Conservation (phyloP, 2,113 vertebrate genomes). For the Tympanuchus pallidicinctus region DNA sequence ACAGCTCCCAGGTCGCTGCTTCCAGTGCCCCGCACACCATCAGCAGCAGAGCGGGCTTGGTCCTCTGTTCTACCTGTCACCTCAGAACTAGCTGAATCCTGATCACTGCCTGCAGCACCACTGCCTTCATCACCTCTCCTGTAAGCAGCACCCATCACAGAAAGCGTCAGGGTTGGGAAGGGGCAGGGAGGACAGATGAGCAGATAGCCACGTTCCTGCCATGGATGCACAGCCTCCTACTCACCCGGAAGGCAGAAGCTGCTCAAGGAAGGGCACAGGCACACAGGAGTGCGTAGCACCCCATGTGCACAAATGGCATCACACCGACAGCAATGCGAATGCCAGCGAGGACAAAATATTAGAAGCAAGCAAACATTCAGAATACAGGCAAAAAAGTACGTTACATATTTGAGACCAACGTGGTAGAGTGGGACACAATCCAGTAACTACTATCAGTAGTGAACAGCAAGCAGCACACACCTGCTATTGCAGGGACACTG, state of each 20-base stretch:
- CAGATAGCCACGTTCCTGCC: not conserved
- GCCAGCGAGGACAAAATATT: not conserved
- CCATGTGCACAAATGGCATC: not conserved
- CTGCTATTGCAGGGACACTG: not conserved
- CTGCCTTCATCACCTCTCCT: not conserved
- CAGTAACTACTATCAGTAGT: not conserved
- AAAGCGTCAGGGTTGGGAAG: not conserved
- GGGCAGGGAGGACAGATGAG: not conserved
- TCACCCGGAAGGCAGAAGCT: not conserved
- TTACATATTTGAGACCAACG: not conserved
- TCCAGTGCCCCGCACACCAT: not conserved
- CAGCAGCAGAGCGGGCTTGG: not conserved
- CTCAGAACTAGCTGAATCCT: not conserved
- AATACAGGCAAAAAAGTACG: not conserved
- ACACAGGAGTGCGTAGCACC: rapidly evolving
- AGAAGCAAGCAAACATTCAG: not conserved
- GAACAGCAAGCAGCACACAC: not conserved
- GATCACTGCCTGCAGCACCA: not conserved
- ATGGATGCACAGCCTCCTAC: not conserved
- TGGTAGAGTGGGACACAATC: not conserved
- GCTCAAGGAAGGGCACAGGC: not conserved
- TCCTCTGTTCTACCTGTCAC: not conserved
- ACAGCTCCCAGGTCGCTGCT: not conserved
- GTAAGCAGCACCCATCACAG: not conserved
- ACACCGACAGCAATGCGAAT: not conserved